A percentile compares a stretch with the other conserved stretches of the same genome.
phyloP scores from a whole-genome alignment of 2,888 invertebrate genomes.

The Amorpha juglandis region DNA sequence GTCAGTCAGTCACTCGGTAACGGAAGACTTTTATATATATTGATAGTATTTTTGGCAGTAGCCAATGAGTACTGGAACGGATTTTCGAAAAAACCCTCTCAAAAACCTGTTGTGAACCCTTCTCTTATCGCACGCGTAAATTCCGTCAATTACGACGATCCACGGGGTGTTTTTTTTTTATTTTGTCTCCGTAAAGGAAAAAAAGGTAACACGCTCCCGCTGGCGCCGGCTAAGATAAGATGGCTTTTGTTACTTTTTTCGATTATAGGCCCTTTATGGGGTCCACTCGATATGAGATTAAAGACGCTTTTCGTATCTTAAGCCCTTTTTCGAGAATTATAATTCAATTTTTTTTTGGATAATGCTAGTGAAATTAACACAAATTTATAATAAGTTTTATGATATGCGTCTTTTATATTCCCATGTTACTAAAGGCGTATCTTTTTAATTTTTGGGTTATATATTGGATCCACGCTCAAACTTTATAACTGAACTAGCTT shows the following conservation, averaged over 20 bases:
- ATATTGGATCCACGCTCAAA: no score
- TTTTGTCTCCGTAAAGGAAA: conserved; percentile 29
- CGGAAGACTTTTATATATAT: no score
- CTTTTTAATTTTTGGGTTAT: no score
- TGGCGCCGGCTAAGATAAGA: conserved; percentile 56
- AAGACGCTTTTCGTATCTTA: conserved; percentile 15
- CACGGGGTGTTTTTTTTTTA: conserved; percentile 9
- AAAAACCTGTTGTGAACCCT: conserved; percentile 41
- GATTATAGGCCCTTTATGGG: conserved; percentile 25
- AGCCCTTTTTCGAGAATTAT: conserved; percentile 9
- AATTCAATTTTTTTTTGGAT: background rate
- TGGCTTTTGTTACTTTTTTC: conserved; percentile 28
- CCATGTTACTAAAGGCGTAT: no score
- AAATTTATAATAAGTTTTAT: background rate
- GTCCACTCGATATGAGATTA: conserved; percentile 19
- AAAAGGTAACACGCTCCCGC: conserved; percentile 53
- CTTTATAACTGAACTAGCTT: no score
- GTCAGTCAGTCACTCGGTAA: no score
- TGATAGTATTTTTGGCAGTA: conserved; percentile 11
- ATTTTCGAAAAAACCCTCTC: conserved; percentile 28
- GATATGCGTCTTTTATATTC: background rate
- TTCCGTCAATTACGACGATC: conserved; percentile 68
- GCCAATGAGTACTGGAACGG: background rate
- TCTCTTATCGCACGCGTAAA: conserved; percentile 70
- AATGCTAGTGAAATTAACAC: background rate